Conservation (phyloP, 2,113 vertebrate species). For the Dasyornis broadbenti region DNA sequence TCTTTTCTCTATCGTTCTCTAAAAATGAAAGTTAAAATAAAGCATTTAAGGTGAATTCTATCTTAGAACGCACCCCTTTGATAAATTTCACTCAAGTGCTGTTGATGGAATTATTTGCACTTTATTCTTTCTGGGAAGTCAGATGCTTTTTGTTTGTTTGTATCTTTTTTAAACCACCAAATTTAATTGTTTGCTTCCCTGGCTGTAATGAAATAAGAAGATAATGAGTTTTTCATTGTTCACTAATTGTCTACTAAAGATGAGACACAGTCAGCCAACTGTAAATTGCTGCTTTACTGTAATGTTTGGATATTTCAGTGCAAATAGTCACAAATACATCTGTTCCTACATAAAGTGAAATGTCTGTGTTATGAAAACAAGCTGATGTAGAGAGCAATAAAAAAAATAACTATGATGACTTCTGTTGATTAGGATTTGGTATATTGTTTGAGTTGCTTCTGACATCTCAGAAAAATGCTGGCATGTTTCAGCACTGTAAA, state of each 20-base stretch:
- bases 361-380: slow-evolving; percentile 70
- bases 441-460: slow-evolving; percentile 8
- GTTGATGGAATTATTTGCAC: background rate
- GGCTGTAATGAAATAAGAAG: slow-evolving; percentile 65
- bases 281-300: slow-evolving; percentile 70
- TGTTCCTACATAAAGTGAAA: slow-evolving; percentile 70
- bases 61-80: background rate
- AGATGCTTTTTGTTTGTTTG: slow-evolving; percentile 30
- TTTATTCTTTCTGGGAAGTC: slow-evolving; percentile 24
- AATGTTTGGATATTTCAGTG: slow-evolving; percentile 65
- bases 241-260: slow-evolving; percentile 72
- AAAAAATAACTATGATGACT: slow-evolving; percentile 55
- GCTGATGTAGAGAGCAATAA: slow-evolving; percentile 60
- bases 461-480: background rate
- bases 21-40: background rate
- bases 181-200: slow-evolving; percentile 69
- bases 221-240: slow-evolving; percentile 73
- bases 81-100: background rate
- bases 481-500: background rate
- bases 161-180: slow-evolving; percentile 13
- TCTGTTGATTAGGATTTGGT: slow-evolving; percentile 53
- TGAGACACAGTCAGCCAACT: slow-evolving; percentile 63
- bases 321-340: slow-evolving; percentile 76
- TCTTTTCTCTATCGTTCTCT: background rate
- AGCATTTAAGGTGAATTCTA: background rate